These are phyloP conservation scores for Struthidea cinerea DNA, from an alignment of 2,113 vertebrate species.

Conservation along the genomic window DNA sequence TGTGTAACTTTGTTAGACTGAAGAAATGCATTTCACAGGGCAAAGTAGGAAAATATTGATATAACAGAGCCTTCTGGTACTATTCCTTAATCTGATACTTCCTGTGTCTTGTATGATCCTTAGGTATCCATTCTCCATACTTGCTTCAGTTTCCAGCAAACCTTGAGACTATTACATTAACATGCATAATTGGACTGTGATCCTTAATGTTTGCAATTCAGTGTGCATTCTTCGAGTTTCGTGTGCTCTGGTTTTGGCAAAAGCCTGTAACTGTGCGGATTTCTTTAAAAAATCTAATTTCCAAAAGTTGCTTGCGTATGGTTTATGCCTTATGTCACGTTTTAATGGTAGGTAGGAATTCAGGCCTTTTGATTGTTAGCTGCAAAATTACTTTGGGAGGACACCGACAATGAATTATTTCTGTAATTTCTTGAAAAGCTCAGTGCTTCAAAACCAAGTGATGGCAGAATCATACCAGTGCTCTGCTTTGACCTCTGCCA, in stretches of 20 bases:
- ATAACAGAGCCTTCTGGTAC: background rate
- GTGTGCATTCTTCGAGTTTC: background rate
- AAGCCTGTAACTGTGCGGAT: background rate
- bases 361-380: background rate
- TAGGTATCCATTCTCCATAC: background rate
- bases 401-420: background rate
- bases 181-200: background rate
- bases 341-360: background rate
- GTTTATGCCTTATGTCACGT: background rate
- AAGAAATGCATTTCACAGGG: background rate
- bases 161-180: background rate
- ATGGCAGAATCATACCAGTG: background rate
- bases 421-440: background rate
- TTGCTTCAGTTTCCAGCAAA: background rate
- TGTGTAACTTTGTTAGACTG: background rate
- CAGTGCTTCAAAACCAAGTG: background rate
- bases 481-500: background rate
- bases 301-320: background rate
- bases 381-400: background rate
- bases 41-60: background rate
- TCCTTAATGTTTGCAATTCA: background rate
- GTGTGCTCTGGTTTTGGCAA: background rate
- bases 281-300: background rate
- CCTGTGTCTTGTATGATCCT: fast-evolving
- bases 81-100: background rate